Evolutionary conservation across 1,140 invertebrate species (phyloP).

Genomic region (Notospermus geniculatus): DNA sequence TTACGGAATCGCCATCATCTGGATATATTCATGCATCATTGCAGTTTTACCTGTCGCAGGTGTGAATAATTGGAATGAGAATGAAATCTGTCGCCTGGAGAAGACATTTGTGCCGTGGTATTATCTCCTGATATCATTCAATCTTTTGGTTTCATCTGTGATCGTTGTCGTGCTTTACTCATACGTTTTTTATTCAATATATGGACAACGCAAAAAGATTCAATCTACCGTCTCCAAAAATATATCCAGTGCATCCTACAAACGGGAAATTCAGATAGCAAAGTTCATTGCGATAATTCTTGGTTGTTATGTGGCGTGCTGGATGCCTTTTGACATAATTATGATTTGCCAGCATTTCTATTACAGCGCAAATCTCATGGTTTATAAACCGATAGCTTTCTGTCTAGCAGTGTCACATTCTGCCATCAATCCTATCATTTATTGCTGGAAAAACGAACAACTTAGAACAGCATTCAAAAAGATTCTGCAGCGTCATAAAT

Average conservation of each 20-base stretch:
- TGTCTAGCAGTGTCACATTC: conserved; percentile 30
- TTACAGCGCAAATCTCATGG: conserved; percentile 11
- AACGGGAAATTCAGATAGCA: conserved; percentile 11
- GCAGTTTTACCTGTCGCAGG: conserved; percentile 19
- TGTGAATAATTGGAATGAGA: conserved; percentile 14
- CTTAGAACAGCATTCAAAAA: conserved; percentile 26
- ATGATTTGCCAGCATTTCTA: conserved; percentile 11
- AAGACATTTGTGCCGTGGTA: conserved; percentile 18
- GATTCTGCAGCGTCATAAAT: conserved; percentile 9
- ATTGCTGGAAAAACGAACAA: conserved; percentile 30
- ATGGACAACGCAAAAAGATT: conserved; percentile 24
- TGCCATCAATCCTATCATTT: conserved; percentile 29
- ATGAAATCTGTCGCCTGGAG: conserved; percentile 23
- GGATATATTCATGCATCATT: conserved; percentile 20
- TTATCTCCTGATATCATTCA: conserved; percentile 12
- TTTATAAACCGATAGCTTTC: conserved; percentile 15
- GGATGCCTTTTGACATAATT: conserved; percentile 28
- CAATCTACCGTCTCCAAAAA: conserved; percentile 8
- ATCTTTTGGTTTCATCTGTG: conserved; percentile 21
- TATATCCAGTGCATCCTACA: neutral
- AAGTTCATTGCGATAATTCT: conserved; percentile 24
- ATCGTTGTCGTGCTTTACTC: conserved; percentile 24
- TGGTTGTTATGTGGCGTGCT: conserved; percentile 24
- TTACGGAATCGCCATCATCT: conserved; percentile 17
- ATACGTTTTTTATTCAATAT: conserved; percentile 18